These are phyloP conservation scores for Pseudorhiza aurosa DNA, from an alignment of 30 jellyfish, hydroid and myxozoan genomes.

Conservation along the genomic window DNA sequence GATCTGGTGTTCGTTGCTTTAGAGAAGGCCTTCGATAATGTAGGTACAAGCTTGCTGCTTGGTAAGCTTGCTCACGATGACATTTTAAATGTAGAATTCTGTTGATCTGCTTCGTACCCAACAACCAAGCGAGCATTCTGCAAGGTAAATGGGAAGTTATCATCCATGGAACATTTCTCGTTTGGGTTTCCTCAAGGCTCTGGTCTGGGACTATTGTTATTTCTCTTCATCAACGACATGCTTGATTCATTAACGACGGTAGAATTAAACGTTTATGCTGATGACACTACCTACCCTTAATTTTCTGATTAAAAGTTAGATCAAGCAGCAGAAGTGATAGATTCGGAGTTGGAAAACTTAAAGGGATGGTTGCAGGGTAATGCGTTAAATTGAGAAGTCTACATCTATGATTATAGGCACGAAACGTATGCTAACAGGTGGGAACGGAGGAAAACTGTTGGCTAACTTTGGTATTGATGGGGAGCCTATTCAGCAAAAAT, in stretches of 20 bases:
- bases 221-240: neutral
- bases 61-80: neutral
- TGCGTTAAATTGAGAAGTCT: neutral
- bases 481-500: neutral
- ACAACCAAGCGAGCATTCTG: neutral
- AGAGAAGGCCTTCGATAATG: neutral
- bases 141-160: neutral
- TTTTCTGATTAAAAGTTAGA: neutral
- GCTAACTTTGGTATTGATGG: neutral
- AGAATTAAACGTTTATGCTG: neutral
- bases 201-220: neutral
- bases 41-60: neutral
- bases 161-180: neutral
- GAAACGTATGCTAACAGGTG: neutral
- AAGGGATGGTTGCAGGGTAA: slow-evolving; percentile 3
- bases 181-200: neutral
- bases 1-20: neutral
- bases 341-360: neutral
- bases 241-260: neutral
- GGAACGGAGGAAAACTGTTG: slow-evolving; percentile 5
- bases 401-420: slow-evolving; percentile 1
- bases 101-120: neutral
- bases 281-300: neutral
- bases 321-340: neutral
- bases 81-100: neutral